A percentile compares a stretch with the other conserved stretches of the same genome.
These are phyloP conservation scores for Pomatorhinus ruficollis DNA, from an alignment of 2,113 vertebrate genomes.

Conservation along the genomic window DNA sequence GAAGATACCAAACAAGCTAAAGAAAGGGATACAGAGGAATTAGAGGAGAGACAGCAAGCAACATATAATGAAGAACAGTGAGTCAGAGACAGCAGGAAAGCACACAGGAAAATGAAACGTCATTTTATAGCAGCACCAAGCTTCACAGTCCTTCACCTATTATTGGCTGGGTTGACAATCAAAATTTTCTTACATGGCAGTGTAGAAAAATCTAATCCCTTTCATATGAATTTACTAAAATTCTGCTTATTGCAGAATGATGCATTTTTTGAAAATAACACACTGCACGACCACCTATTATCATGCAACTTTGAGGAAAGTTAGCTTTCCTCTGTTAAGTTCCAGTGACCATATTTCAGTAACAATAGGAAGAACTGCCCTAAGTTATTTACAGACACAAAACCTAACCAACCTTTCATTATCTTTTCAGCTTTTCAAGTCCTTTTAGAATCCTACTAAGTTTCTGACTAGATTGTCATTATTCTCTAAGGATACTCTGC, in stretches of 20 bases:
- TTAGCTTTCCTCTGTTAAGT: background rate
- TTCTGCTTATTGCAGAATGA: fast-evolving
- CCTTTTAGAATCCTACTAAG: background rate
- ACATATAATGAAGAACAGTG: background rate
- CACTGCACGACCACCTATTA: background rate
- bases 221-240: background rate
- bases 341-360: background rate
- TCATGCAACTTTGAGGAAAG: background rate
- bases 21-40: background rate
- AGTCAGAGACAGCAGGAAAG: background rate
- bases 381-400: background rate
- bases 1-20: background rate
- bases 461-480: background rate
- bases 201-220: background rate
- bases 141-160: background rate
- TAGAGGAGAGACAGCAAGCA: background rate
- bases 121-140: background rate
- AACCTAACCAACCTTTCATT: background rate
- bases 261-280: background rate
- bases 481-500: background rate
- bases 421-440: background rate
- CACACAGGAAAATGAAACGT: background rate
- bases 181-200: background rate
- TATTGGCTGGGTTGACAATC: background rate
- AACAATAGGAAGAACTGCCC: background rate